phyloP scores from a whole-genome alignment of 2,888 invertebrate genomes.

The Diploptera punctata region DNA sequence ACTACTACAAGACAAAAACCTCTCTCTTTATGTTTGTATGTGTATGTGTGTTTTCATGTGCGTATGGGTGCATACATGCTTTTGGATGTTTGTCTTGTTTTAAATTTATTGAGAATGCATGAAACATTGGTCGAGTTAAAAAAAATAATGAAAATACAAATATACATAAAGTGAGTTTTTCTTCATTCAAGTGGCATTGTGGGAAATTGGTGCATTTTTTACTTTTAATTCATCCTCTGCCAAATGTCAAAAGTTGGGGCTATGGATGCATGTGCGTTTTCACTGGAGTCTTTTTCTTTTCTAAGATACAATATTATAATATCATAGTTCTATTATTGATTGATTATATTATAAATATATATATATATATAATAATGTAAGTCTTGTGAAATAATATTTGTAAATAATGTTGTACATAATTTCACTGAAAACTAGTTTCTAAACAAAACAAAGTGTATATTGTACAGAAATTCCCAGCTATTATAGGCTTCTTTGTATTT shows the following conservation, averaged over 20 bases:
- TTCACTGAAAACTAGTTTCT: slow-evolving; percentile 43
- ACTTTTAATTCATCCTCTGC: slow-evolving; percentile 32
- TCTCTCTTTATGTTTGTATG: not conserved
- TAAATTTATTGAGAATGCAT: slow-evolving; percentile 5
- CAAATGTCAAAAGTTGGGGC: slow-evolving; percentile 25
- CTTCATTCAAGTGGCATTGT: slow-evolving; percentile 33
- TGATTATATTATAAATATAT: slow-evolving; percentile 40
- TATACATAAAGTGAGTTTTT: slow-evolving; percentile 38
- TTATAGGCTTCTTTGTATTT: slow-evolving; percentile 44
- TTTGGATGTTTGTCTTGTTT: not conserved
- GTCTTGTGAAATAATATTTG: slow-evolving; percentile 42
- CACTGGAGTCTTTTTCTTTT: slow-evolving; percentile 21
- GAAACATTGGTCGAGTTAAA: not conserved
- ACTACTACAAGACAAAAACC: no score
- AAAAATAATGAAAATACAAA: slow-evolving; percentile 40
- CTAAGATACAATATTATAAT: slow-evolving; percentile 38
- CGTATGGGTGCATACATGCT: not conserved
- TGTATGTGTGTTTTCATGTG: not conserved
- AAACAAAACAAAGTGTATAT: slow-evolving; percentile 43
- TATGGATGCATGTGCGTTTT: slow-evolving; percentile 27
- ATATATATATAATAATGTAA: slow-evolving; percentile 40
- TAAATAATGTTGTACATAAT: slow-evolving; percentile 44
- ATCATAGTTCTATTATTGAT: slow-evolving; percentile 40
- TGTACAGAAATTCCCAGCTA: slow-evolving; percentile 43
- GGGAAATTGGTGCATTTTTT: slow-evolving; percentile 40